Evolutionary conservation across 1,140 invertebrate genomes (phyloP).

Genomic region (Drosophila pandora): DNA sequence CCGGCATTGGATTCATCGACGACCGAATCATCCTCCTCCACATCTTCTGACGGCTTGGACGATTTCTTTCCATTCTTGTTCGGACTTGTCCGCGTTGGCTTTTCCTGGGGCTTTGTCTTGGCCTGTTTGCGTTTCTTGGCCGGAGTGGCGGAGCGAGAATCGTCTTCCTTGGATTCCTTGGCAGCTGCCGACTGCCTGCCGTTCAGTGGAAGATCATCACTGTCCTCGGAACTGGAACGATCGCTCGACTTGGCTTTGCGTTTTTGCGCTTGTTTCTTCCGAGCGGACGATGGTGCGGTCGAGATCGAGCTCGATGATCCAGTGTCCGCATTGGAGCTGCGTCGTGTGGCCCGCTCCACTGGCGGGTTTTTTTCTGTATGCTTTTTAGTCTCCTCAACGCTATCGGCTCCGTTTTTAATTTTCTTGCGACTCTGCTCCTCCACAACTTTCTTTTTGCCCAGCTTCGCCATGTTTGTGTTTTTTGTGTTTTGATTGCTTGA

Average conservation of each 20-base stretch:
- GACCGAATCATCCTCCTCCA: neutral
- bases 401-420: conserved; percentile 33
- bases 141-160: neutral
- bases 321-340: conserved; percentile 6
- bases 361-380: neutral
- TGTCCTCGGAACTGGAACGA: conserved; percentile 33
- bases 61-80: conserved; percentile 42
- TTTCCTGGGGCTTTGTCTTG: conserved; percentile 36
- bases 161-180: conserved; percentile 18
- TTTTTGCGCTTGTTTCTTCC: conserved; percentile 8
- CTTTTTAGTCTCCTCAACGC: conserved; percentile 46
- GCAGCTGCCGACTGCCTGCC: conserved; percentile 1
- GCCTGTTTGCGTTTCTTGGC: conserved; percentile 47
- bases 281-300: neutral
- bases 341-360: neutral
- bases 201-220: conserved; percentile 58
- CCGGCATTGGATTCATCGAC: conserved; percentile 14
- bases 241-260: conserved; percentile 28
- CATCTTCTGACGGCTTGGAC: conserved; percentile 1
- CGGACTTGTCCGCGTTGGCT: conserved; percentile 3
- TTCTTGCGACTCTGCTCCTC: conserved; percentile 47
- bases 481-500: neutral
- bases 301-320: neutral
- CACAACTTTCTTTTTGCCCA: conserved; percentile 52
- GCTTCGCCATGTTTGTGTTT: conserved; percentile 40